These are phyloP conservation scores for Eupeodes luniger DNA, from an alignment of 2,888 invertebrate genomes.

Conservation along the genomic window DNA sequence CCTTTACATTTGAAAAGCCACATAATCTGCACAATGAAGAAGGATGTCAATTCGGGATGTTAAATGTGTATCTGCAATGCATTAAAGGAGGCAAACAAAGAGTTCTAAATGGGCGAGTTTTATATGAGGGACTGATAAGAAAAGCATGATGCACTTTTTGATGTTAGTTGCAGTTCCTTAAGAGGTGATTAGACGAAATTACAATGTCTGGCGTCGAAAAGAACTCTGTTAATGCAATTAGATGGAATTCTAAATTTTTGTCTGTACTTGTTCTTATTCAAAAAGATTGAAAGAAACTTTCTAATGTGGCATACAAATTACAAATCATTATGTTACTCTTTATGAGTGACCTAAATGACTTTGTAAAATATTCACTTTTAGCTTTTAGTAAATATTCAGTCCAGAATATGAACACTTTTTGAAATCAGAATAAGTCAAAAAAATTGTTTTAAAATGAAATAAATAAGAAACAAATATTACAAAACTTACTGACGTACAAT, in stretches of 20 bases:
- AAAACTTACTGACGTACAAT: no score
- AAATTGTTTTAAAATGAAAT: no score
- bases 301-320: no score
- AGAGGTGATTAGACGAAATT: not conserved
- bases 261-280: not conserved
- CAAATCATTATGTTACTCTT: no score
- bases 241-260: not conserved
- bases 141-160: not conserved
- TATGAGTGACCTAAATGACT: no score
- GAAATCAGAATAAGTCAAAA: no score
- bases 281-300: no score
- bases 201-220: not conserved
- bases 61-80: not conserved
- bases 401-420: no score
- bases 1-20: constrained; percentile 1
- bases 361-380: no score
- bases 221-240: not conserved
- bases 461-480: no score
- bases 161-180: not conserved
- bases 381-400: no score
- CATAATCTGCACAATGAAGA: not conserved
- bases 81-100: constrained; percentile 16
- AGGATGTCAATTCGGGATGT: constrained; percentile 31
- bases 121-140: not conserved
- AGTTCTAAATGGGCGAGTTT: constrained; percentile 31